Evolutionary conservation across 2,797 vertebrate species (phyloP), one percentile per base, ranked within the genome.

Genomic region (Spinus olivaceus): DNA sequence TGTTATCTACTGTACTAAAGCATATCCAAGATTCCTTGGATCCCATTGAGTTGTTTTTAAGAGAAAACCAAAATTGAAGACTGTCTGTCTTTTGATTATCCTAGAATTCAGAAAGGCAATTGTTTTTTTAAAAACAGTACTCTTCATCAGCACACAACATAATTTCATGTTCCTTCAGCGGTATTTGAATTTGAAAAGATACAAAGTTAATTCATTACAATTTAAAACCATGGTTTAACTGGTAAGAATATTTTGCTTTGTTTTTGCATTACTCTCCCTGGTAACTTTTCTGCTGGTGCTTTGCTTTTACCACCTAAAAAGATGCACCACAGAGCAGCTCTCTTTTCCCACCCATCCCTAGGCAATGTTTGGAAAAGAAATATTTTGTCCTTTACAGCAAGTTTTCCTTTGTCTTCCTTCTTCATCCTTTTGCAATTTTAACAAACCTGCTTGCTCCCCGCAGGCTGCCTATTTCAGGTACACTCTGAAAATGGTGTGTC

Each of bases 381-480:
- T 3, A 14, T 90, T 84, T 51, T 87, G 44, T 50, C 46, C 44
- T 76, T 56, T 81, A 65, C 59, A 79, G 33, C 42, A 61, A 35
- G 21, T 59, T 89, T 88, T 56, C 37, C n/a, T 74, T 94, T 83
- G 49, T 66, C 80, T 91, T 95, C 35, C 11, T 18, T 83, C 33
- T 86, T 91, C 33, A 76, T 90, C 25, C 82, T 89, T 66, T 53
- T 70, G 66, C 60, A 88, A 59, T 91, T 95, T 89, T 86, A 91
- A 88, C 66, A 95, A 88, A 77, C 8, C 30, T 4, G 3, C 63
- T 81, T 80, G 63, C 57, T 80, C 28, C 60, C 71, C 15, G 73
- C 49, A 82, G 82, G 84, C 82, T 96, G 49, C 80, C 73, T 86
- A 23, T 95, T 94, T 86, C 82, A 86, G 73, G 80, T 41, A 81